Evolutionary conservation across 2,888 invertebrate genomes (phyloP), one percentile per base, ranked within the genome.

Genomic region (Trichogramma dendrolimi): DNA sequence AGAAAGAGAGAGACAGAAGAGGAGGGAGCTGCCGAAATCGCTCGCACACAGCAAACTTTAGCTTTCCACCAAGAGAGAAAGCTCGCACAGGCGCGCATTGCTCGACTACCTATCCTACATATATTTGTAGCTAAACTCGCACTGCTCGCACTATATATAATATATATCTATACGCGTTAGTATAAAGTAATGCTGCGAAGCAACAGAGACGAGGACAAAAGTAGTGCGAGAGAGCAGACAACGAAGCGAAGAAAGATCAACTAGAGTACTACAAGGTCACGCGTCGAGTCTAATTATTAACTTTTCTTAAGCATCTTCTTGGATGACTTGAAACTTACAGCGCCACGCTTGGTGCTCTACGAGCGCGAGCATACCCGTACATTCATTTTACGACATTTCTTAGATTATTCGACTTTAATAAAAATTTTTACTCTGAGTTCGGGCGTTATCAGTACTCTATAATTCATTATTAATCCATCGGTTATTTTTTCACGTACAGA

Each of bases 271-370:
- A 75, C 78, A 78, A 78, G 78, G 77, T 78, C 78, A 78, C 75
- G 76, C 75, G 76, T 74, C 72, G 70, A 71, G 71, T 74, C 73
- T 75, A 75, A 78, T 78, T 77, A 78, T 75, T 73, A 78, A 77
- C 78, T 77, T 62, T 66, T 62, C 64, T 64, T 66, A 64, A 60
- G 58, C 62, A 48, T n/a, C 8, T 8, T 27, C 27, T 27, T 27
- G 2, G 27, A 27, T 27, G 3, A 27, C 27, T 27, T 27, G 27
- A 2, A 27, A 27, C 27, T 27, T 27, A 27, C 27, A 27, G 27
- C 27, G 27, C 27, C 27, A 27, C 27, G 27, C 27, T 27, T 27
- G 27, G 27, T 27, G 27, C 27, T 27, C 27, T 27, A 27, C 27
- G 27, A 27, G 27, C 27, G 27, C 27, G 27, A 27, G 27, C 27